A percentile compares a stretch with the other conserved stretches of the same genome.
These are phyloP conservation scores for Oryzias melastigma DNA, from an alignment of 2,113 vertebrate species.

Conservation along the genomic window DNA sequence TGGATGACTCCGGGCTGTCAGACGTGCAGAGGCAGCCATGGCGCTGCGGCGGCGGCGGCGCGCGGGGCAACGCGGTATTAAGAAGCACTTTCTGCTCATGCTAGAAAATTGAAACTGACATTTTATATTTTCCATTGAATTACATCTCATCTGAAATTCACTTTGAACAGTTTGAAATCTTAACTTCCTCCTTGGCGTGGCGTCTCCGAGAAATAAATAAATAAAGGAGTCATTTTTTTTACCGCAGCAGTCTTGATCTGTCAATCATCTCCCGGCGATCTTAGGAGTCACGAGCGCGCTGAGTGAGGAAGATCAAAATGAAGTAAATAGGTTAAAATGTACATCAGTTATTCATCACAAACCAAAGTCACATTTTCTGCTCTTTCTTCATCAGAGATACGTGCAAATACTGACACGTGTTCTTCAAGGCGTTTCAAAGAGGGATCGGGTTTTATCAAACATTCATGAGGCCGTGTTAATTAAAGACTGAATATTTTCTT, in stretches of 20 bases:
- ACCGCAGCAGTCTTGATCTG: slow-evolving; percentile 57
- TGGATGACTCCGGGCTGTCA: slow-evolving; percentile 5
- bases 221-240: slow-evolving; percentile 49
- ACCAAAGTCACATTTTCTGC: slow-evolving; percentile 56
- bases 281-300: slow-evolving; percentile 34
- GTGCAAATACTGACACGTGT: slow-evolving; percentile 80
- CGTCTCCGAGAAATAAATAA: slow-evolving; percentile 52
- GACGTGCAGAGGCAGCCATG: slow-evolving; percentile 6
- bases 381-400: slow-evolving; percentile 53
- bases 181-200: slow-evolving; percentile 56
- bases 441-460: slow-evolving; percentile 70
- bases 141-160: slow-evolving; percentile 69
- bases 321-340: slow-evolving; percentile 78
- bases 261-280: slow-evolving; percentile 58
- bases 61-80: slow-evolving; percentile 31
- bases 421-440: slow-evolving; percentile 75
- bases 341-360: slow-evolving; percentile 76
- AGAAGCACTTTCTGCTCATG: slow-evolving; percentile 31
- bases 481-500: slow-evolving; percentile 76
- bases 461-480: slow-evolving; percentile 79
- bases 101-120: slow-evolving; percentile 53
- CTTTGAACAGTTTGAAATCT: slow-evolving; percentile 73
- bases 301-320: slow-evolving; percentile 68
- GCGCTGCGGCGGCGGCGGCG: slow-evolving; percentile 9
- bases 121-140: slow-evolving; percentile 70